A percentile compares a stretch with the other conserved stretches of the same genome.
phyloP scores from a whole-genome alignment of 2,113 vertebrate species.

The Hipposideros armiger region DNA sequence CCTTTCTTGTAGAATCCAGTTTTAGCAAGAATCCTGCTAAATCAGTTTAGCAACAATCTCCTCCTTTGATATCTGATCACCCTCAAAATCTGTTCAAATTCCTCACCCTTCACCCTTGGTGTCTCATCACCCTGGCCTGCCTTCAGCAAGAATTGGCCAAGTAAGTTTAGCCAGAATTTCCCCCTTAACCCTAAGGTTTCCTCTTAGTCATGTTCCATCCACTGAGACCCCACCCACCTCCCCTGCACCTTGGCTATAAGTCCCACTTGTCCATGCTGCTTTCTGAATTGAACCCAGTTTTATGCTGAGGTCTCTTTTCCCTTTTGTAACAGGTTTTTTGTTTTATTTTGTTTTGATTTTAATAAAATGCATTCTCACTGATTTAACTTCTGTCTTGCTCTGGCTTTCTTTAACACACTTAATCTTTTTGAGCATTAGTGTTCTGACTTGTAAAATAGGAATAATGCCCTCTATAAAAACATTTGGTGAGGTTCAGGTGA shows the following conservation, averaged over 20 bases:
- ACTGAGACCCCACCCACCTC: background rate
- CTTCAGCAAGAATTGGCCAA: background rate
- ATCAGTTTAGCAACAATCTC: background rate
- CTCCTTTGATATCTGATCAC: background rate
- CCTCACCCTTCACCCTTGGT: background rate
- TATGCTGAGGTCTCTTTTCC: background rate
- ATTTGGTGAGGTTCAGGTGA: background rate
- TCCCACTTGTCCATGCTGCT: background rate
- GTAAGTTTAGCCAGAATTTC: background rate
- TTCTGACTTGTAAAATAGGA: background rate
- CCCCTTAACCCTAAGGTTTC: background rate
- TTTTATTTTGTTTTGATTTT: background rate
- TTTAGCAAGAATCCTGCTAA: background rate
- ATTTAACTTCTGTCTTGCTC: background rate
- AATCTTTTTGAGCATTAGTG: background rate
- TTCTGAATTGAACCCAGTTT: background rate
- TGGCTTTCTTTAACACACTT: background rate
- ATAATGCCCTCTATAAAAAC: background rate
- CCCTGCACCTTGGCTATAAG: background rate
- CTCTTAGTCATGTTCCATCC: background rate
- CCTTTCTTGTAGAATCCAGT: background rate
- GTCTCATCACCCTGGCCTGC: background rate
- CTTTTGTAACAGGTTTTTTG: background rate
- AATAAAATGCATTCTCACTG: background rate
- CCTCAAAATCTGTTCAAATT: background rate